A percentile compares a stretch with the other conserved stretches of the same genome.
Conservation (phyloP, 2,797 vertebrate genomes). For the Mormyrops boulengeri region DNA sequence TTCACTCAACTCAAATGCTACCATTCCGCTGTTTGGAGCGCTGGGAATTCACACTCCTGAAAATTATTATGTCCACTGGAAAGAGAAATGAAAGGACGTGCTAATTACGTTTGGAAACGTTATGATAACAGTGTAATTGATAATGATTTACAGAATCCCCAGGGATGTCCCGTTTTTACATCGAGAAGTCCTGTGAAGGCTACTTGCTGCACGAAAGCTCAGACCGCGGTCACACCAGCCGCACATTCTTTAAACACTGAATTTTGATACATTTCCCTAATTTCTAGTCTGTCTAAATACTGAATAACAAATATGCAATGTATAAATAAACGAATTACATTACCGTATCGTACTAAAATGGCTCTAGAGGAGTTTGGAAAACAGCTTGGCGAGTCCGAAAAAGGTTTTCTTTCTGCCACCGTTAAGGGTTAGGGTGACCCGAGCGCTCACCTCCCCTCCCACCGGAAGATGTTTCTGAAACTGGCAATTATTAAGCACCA, state of each 20-base stretch:
- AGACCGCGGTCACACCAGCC: not conserved
- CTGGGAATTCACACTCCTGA: not conserved
- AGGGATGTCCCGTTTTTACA: not conserved
- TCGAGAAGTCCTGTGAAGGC: not conserved
- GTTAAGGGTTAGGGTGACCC: not conserved
- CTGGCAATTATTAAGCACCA: not conserved
- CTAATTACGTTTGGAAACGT: not conserved
- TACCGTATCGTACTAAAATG: not conserved
- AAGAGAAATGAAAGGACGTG: not conserved
- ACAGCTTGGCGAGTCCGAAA: not conserved
- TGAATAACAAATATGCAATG: not conserved
- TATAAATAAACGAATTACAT: not conserved
- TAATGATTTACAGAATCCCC: not conserved
- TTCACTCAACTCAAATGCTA: constrained; percentile 10
- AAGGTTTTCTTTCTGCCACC: not conserved
- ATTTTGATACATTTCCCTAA: not conserved
- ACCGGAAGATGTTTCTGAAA: not conserved
- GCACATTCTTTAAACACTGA: not conserved
- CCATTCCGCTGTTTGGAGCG: not conserved
- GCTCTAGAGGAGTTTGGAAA: not conserved
- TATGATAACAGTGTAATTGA: not conserved
- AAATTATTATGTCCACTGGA: not conserved
- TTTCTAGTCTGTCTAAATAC: not conserved
- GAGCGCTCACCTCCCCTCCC: not conserved
- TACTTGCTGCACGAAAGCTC: not conserved